phyloP scores from a whole-genome alignment of 2,797 vertebrate genomes.

The Sitta carolinensis region DNA sequence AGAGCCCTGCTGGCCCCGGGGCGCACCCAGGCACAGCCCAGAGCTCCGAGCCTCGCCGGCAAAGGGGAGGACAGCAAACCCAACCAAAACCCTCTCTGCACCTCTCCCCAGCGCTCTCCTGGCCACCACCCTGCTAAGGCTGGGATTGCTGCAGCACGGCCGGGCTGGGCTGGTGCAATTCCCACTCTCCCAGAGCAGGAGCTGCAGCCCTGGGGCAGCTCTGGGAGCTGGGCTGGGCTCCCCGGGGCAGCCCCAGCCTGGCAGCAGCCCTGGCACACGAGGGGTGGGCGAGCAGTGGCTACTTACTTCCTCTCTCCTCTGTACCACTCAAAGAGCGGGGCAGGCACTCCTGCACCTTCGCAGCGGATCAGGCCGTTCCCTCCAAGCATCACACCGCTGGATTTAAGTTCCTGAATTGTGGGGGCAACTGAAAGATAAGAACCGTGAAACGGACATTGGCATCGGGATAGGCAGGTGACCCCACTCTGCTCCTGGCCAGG shows the following conservation, averaged over 20 bases:
- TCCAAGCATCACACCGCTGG: constrained; percentile 86
- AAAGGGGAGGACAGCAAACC: background rate
- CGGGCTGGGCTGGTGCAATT: background rate
- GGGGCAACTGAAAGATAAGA: constrained; percentile 87
- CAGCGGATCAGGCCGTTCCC: constrained; percentile 91
- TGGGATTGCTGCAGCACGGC: background rate
- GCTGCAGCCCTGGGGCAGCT: background rate
- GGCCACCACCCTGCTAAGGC: background rate
- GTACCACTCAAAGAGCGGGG: constrained; percentile 94
- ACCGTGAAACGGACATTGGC: constrained; percentile 43
- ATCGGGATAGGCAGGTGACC: background rate
- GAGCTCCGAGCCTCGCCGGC: background rate
- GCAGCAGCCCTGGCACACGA: background rate
- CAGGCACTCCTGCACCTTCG: constrained; percentile 92
- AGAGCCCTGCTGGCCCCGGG: background rate
- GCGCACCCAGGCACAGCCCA: too few relatives aligned
- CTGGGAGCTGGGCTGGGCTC: fast-evolving
- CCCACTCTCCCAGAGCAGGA: background rate
- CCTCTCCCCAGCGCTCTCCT: background rate
- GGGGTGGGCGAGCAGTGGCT: background rate
- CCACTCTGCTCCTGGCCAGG: background rate
- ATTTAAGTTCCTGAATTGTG: constrained; percentile 96
- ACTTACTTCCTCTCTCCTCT: constrained; percentile 97
- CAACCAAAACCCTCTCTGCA: background rate
- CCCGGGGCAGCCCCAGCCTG: background rate